Percentiles rank a stretch among this genome's conserved stretches.
Evolutionary conservation across 2,797 vertebrate species (phyloP).

Genomic region (Cossypha niveicapilla): DNA sequence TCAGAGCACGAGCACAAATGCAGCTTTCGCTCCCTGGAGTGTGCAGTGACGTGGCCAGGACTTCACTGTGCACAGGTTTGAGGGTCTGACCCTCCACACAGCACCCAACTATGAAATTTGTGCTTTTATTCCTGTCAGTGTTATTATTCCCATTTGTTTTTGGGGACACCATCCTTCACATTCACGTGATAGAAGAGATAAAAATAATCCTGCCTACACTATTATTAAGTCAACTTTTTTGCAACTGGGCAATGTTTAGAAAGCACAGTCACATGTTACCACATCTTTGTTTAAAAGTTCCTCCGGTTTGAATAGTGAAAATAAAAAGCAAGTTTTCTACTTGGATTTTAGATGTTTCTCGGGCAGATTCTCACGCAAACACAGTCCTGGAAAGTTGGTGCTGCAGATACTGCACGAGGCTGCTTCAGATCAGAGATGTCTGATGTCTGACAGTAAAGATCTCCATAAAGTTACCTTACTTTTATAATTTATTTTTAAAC

Average conservation of each 20-base stretch:
- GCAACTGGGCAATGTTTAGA: background rate
- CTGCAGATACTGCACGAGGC: background rate
- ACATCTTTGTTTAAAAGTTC: conserved; percentile 3
- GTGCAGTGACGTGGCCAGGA: background rate
- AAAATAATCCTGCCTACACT: background rate
- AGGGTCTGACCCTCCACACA: rapidly evolving
- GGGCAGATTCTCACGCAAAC: background rate
- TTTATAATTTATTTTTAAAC: background rate
- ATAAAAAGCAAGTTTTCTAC: background rate
- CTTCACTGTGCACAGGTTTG: no score
- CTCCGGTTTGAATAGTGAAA: background rate
- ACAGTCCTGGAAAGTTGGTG: background rate
- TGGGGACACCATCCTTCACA: background rate
- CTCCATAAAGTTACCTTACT: background rate
- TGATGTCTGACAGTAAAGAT: background rate
- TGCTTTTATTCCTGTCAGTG: rapidly evolving
- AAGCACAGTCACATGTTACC: background rate
- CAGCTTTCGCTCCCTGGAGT: background rate
- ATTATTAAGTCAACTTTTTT: background rate
- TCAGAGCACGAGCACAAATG: rapidly evolving
- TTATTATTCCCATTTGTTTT: background rate
- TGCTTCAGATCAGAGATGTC: background rate
- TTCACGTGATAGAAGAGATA: background rate
- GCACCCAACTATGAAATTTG: rapidly evolving
- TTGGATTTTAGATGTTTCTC: background rate